Evolutionary conservation across 2,113 vertebrate genomes (phyloP).

Genomic region (Podarcis cretensis): DNA sequence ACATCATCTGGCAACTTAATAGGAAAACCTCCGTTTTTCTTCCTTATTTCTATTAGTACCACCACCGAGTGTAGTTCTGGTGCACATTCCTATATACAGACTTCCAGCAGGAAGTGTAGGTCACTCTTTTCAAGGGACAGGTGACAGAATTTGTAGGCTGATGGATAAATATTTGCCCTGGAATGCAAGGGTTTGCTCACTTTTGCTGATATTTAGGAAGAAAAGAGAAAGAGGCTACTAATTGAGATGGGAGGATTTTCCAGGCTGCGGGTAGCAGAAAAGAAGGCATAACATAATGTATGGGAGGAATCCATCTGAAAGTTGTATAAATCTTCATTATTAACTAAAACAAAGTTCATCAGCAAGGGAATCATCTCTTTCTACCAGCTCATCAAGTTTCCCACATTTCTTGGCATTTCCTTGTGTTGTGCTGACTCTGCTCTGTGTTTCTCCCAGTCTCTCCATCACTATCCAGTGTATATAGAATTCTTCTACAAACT

Average conservation of each 20-base stretch:
- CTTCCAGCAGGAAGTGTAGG: conserved; percentile 12
- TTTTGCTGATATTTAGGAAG: conserved; percentile 7
- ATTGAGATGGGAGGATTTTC: conserved; percentile 20
- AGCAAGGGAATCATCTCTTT: conserved; percentile 11
- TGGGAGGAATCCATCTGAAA: background rate
- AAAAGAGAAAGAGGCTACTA: background rate
- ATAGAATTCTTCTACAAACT: conserved; percentile 7
- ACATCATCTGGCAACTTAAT: background rate
- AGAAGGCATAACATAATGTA: background rate
- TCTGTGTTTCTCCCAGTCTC: conserved; percentile 2
- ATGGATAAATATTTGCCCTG: background rate
- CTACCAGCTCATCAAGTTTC: conserved; percentile 24
- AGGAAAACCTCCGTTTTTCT: conserved; percentile 17
- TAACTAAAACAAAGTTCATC: conserved; percentile 30
- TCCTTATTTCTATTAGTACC: conserved; percentile 21
- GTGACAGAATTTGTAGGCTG: background rate
- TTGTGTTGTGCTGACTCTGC: background rate
- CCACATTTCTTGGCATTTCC: conserved; percentile 11
- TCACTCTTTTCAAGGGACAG: background rate
- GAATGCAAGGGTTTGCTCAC: background rate
- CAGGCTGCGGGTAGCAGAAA: background rate
- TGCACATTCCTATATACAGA: background rate
- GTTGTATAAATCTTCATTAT: conserved; percentile 25
- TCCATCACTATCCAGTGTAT: conserved; percentile 4
- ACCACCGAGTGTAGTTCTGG: background rate